These are phyloP conservation scores for Gandaritis pyraliata DNA, from an alignment of 2,888 invertebrate genomes.

Conservation along the genomic window DNA sequence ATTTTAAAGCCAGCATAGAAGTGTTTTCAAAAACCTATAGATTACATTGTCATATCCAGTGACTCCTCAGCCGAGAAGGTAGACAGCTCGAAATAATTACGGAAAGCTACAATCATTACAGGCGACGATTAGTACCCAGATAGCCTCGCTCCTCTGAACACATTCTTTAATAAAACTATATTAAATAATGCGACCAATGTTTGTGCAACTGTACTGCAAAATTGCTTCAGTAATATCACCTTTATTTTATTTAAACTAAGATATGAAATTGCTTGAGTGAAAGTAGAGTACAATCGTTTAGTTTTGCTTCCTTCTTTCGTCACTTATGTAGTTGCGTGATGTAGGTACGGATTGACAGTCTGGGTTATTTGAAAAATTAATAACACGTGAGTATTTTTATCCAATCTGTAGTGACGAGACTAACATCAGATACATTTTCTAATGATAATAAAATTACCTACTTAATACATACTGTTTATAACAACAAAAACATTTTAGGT, in stretches of 20 bases:
- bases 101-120: slow-evolving; percentile 74
- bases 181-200: slow-evolving; percentile 66
- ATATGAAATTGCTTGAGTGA: neutral
- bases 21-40: too few species aligned
- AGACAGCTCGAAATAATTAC: slow-evolving; percentile 78
- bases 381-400: neutral
- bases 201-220: slow-evolving; percentile 30
- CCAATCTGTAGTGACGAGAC: too few species aligned
- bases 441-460: too few species aligned
- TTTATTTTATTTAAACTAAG: neutral
- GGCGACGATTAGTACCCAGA: slow-evolving; percentile 79
- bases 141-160: slow-evolving; percentile 75
- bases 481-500: too few species aligned
- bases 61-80: slow-evolving; percentile 44
- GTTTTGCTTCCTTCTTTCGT: slow-evolving; percentile 29
- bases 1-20: too few species aligned
- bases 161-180: slow-evolving; percentile 79
- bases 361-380: slow-evolving; percentile 2
- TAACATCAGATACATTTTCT: too few species aligned
- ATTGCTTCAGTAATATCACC: slow-evolving; percentile 16
- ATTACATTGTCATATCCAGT: slow-evolving; percentile 49
- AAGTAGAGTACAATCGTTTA: neutral
- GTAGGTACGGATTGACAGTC: slow-evolving; percentile 11
- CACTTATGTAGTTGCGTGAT: slow-evolving; percentile 13
- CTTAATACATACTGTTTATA: too few species aligned